phyloP scores from a whole-genome alignment of 2,113 vertebrate species.

The Crotalus helleri region DNA sequence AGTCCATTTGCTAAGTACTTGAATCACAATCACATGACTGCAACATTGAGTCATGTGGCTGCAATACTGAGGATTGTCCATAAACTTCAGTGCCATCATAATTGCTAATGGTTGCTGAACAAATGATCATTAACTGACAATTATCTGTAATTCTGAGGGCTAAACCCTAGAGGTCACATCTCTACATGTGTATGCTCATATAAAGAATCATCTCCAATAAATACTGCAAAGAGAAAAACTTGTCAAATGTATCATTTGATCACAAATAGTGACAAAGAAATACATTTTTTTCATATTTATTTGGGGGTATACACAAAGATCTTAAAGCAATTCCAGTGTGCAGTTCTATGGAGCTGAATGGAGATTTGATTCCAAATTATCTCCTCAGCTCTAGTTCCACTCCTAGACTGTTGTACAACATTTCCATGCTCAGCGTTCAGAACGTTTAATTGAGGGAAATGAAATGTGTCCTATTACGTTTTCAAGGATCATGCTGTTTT shows the following conservation, averaged over 20 bases:
- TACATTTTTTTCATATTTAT: background rate
- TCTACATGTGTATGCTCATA: background rate
- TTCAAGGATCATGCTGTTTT: background rate
- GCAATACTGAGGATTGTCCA: background rate
- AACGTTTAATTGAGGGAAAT: background rate
- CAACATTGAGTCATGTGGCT: background rate
- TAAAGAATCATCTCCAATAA: background rate
- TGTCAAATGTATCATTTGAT: background rate
- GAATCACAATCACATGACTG: background rate
- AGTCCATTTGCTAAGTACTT: background rate
- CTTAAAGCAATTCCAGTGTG: background rate
- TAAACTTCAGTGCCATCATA: background rate
- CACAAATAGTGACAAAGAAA: background rate
- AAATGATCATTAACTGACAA: background rate
- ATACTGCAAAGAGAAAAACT: background rate
- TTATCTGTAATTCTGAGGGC: background rate
- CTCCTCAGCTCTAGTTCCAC: background rate
- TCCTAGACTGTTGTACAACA: background rate
- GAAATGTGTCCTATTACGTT: background rate
- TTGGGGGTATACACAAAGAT: background rate
- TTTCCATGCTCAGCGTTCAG: background rate
- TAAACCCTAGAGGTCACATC: background rate
- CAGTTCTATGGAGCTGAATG: background rate
- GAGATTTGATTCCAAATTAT: background rate
- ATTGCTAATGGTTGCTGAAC: background rate